A percentile compares a stretch with the other conserved stretches of the same genome.
Conservation (phyloP, 2,888 invertebrate genomes). For the Macaria notata region DNA sequence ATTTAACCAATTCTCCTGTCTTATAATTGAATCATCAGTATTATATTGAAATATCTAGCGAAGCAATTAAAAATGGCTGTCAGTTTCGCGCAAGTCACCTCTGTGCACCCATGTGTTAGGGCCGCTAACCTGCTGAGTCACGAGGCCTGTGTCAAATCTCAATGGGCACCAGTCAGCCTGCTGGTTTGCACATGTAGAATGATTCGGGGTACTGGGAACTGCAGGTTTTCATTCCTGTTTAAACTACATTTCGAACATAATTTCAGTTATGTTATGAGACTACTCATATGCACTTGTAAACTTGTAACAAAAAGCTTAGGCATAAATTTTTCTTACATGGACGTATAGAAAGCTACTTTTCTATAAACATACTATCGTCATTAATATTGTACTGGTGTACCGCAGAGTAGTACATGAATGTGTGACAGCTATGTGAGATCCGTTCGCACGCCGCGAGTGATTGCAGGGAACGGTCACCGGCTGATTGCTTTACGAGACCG, state of each 20-base stretch:
- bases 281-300: too few relatives aligned
- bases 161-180: constrained; percentile 62
- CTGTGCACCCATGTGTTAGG: constrained; percentile 64
- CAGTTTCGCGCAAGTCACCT: constrained; percentile 62
- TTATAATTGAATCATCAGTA: constrained; percentile 53
- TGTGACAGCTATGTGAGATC: constrained; percentile 56
- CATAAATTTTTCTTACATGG: too few relatives aligned
- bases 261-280: too few relatives aligned
- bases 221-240: background rate
- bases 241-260: too few relatives aligned
- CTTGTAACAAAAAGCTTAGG: too few relatives aligned
- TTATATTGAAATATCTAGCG: constrained; percentile 45
- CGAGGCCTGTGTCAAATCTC: constrained; percentile 75
- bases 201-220: constrained; percentile 26
- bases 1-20: too few relatives aligned
- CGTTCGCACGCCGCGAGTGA: constrained; percentile 55
- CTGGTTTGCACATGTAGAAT: constrained; percentile 64
- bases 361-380: too few relatives aligned
- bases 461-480: constrained; percentile 45
- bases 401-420: constrained; percentile 29
- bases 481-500: constrained; percentile 24
- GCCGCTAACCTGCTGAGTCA: constrained; percentile 60
- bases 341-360: too few relatives aligned
- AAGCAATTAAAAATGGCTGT: constrained; percentile 74
- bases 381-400: too few relatives aligned